Percentiles rank a stretch among this genome's conserved stretches.
Conservation (phyloP, 1,140 invertebrate genomes). For the Penaeus japonicus region DNA sequence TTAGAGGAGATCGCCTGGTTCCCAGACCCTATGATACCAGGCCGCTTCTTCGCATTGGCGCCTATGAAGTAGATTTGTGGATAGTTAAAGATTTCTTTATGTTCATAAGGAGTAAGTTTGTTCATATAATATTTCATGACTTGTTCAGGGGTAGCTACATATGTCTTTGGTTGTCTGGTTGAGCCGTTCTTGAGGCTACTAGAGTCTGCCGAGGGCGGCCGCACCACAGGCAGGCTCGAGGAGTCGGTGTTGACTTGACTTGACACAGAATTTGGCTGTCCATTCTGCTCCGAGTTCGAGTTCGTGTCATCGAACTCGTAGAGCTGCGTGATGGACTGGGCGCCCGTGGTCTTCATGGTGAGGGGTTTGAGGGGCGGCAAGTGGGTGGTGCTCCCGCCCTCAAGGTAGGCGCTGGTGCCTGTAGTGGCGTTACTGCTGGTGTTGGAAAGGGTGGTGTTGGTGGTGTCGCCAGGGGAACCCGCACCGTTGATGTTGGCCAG, state of each 20-base stretch:
- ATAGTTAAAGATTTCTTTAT: slow-evolving; percentile 93
- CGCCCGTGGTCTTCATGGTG: slow-evolving; percentile 58
- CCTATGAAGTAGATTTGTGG: slow-evolving; percentile 96
- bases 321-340: slow-evolving; percentile 57
- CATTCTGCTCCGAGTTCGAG: slow-evolving; percentile 50
- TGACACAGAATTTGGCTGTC: slow-evolving; percentile 26
- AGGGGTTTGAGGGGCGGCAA: slow-evolving; percentile 59
- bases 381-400: slow-evolving; percentile 33
- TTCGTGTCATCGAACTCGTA: slow-evolving; percentile 55
- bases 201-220: slow-evolving; percentile 56
- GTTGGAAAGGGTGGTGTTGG: slow-evolving; percentile 42
- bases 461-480: slow-evolving; percentile 60
- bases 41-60: slow-evolving; percentile 92
- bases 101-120: slow-evolving; percentile 93
- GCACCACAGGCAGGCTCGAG: slow-evolving; percentile 51
- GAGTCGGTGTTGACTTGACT: slow-evolving; percentile 37
- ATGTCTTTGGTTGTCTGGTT: slow-evolving; percentile 70
- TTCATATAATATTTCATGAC: slow-evolving; percentile 94
- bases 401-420: slow-evolving; percentile 32
- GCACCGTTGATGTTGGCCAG: slow-evolving; percentile 64
- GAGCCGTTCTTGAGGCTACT: slow-evolving; percentile 59
- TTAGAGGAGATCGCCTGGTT: slow-evolving; percentile 71
- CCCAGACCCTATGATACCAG: slow-evolving; percentile 82
- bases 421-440: slow-evolving; percentile 26
- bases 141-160: slow-evolving; percentile 84